Base-by-base conservation (phyloP, 2,113 vertebrate genomes). In the Dromas ardeola region DNA sequence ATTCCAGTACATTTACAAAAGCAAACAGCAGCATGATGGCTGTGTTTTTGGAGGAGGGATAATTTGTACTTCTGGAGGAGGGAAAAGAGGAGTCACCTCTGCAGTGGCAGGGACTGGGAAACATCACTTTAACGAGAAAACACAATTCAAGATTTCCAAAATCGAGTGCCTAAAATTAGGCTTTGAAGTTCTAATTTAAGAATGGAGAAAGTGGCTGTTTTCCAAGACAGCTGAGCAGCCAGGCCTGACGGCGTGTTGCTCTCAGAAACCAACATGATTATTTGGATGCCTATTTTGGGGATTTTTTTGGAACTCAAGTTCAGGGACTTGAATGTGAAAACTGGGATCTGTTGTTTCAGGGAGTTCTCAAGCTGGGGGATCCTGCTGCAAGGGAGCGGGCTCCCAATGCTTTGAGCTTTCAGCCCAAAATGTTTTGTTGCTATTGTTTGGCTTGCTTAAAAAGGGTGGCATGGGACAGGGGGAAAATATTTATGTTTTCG, bases 221-320 rank as follows among this genome's bases (percentile, higher is more conserved):
- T 94, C 95, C 93, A 94, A 32, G 69, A 61, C 66, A 55, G 47
- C 73, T 71, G 77, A 89, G 49, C 83, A 94, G 88, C 80, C 76
- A 76, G 65, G 62, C 91, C 70, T 94, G 91, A 70, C 10, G 26
- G 50, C 5, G 3, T 4, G 1, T 79, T 69, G 73, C 27, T 81
- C 43, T 81, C 65, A 29, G 29, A 91, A 88, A 88, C 58, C 72
- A 92, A 56, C 45, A 42, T 6, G 5, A 56, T 95, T 91, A 82
- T 94, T 95, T 96, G 87, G 81, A 73, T 91, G 88, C 86, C 95
- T 95, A 72, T 93, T 95, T 95, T 72, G 36, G 91, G 70, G 67
- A 36, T 47, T 93, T 89, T 90, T 82, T 85, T 82, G 16, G 65
- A 95, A 32, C 65, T 61, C 30, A 6, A 12, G 14, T 95, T 95